A percentile compares a stretch with the other conserved stretches of the same genome.
Conservation (phyloP, 1,140 invertebrate species). For the Pseudomyrmex sp. region DNA sequence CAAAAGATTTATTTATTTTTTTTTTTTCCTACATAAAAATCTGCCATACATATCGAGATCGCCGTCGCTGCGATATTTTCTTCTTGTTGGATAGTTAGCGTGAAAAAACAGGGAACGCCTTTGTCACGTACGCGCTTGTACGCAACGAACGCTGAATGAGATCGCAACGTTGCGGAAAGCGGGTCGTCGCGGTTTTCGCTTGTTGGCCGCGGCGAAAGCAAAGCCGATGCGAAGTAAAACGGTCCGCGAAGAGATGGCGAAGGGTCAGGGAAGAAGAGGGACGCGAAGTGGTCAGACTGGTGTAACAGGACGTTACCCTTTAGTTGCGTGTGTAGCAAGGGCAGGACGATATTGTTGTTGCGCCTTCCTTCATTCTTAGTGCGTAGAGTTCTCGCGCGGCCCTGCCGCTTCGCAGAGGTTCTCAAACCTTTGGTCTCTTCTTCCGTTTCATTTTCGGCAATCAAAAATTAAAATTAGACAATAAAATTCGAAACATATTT, state of each 20-base stretch:
- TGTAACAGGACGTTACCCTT: constrained; percentile 78
- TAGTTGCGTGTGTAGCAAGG: constrained; percentile 61
- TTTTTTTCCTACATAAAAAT: not conserved
- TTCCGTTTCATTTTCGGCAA: not conserved
- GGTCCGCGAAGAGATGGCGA: constrained; percentile 49
- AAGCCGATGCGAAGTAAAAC: constrained; percentile 57
- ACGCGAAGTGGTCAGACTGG: constrained; percentile 74
- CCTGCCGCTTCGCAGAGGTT: constrained; percentile 28
- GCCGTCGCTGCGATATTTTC: not conserved
- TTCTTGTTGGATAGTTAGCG: not conserved
- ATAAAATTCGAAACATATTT: too few species aligned
- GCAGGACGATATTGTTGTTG: constrained; percentile 66
- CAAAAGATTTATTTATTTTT: not conserved
- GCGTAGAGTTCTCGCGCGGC: not conserved
- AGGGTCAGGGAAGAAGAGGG: constrained; percentile 52
- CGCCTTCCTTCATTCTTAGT: constrained; percentile 55
- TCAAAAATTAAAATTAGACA: not conserved
- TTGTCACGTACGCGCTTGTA: not conserved
- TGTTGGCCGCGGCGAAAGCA: constrained; percentile 21
- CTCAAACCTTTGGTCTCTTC: constrained; percentile 4
- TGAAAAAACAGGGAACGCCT: not conserved
- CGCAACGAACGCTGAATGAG: constrained; percentile 58
- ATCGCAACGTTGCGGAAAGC: constrained; percentile 62
- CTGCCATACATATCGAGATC: not conserved
- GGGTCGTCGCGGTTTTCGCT: constrained; percentile 37